phyloP scores from a whole-genome alignment of 2,888 invertebrate species.

The Drosophila yooni region DNA sequence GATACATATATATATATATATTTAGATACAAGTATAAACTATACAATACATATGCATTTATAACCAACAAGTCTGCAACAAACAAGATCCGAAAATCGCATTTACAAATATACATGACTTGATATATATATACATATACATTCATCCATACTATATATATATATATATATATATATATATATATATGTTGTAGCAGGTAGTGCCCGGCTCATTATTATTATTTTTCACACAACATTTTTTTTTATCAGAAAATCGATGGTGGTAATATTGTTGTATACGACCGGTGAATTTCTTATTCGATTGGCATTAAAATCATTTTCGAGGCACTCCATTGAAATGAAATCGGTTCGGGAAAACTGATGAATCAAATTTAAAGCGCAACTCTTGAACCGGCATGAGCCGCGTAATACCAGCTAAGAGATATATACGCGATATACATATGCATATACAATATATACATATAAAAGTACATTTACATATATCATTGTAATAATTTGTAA shows the following conservation, averaged over 20 bases:
- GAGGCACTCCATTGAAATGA: background rate
- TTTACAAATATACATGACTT: slow-evolving; percentile 34
- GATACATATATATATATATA: slow-evolving; percentile 12
- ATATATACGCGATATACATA: slow-evolving; percentile 57
- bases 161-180: slow-evolving; percentile 25
- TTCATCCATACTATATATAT: slow-evolving; percentile 25
- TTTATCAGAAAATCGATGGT: background rate
- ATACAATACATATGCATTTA: slow-evolving; percentile 52
- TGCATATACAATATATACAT: slow-evolving; percentile 70
- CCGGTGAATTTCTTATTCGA: background rate
- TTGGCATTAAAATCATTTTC: background rate
- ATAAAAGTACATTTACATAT: slow-evolving; percentile 66
- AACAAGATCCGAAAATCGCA: slow-evolving; percentile 14
- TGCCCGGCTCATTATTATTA: slow-evolving; percentile 1
- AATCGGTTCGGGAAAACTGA: background rate
- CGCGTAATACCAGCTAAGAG: slow-evolving; percentile 6
- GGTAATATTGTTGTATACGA: background rate
- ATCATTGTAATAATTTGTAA: slow-evolving; percentile 78
- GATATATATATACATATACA: slow-evolving; percentile 26
- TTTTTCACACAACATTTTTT: background rate
- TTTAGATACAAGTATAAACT: slow-evolving; percentile 32
- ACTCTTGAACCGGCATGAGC: background rate
- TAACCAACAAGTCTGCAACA: slow-evolving; percentile 68
- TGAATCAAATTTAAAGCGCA: background rate
- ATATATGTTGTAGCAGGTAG: slow-evolving; percentile 7